These are phyloP conservation scores for Eristalinus sepulchralis DNA, from an alignment of 2,888 invertebrate species.

Conservation along the genomic window DNA sequence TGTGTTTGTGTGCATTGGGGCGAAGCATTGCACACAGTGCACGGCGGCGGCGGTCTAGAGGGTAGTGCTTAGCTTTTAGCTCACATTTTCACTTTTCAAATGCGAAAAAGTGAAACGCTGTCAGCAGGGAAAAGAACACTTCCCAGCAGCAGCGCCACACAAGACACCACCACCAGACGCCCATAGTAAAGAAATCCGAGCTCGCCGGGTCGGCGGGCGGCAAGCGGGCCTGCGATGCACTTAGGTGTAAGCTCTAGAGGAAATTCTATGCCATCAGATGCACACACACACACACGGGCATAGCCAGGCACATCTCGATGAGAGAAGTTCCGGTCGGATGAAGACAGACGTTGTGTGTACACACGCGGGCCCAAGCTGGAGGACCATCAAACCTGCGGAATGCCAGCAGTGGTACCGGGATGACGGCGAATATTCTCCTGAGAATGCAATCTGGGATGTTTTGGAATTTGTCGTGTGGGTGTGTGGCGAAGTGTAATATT, in stretches of 20 bases:
- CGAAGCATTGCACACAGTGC: slow-evolving; percentile 60
- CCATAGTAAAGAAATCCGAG: slow-evolving; percentile 52
- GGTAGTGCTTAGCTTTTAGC: slow-evolving; percentile 60
- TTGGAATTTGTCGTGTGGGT: slow-evolving; percentile 12
- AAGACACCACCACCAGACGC: slow-evolving; percentile 39
- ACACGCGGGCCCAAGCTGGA: slow-evolving; percentile 40
- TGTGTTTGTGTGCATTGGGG: slow-evolving; percentile 4
- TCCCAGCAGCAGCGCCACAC: slow-evolving; percentile 1
- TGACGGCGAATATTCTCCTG: slow-evolving; percentile 59
- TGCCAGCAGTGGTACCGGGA: slow-evolving; percentile 39
- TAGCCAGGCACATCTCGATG: slow-evolving; percentile 40
- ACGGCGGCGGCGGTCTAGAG: slow-evolving; percentile 10
- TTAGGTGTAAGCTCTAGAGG: slow-evolving; percentile 12
- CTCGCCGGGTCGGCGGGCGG: slow-evolving; percentile 16
- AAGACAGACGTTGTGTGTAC: slow-evolving; percentile 52
- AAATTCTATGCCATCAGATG: slow-evolving; percentile 47
- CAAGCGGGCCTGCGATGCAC: slow-evolving; percentile 2
- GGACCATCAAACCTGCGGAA: slow-evolving; percentile 53
- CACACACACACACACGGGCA: background rate
- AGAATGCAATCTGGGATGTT: slow-evolving; percentile 37
- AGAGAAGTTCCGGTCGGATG: slow-evolving; percentile 68
- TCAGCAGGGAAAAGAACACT: slow-evolving; percentile 62
- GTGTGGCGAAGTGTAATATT: background rate
- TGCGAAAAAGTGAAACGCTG: slow-evolving; percentile 69
- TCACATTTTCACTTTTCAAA: slow-evolving; percentile 70